Percentiles rank a stretch among this genome's conserved stretches.
Evolutionary conservation across 2,888 invertebrate species (phyloP).

Genomic region (Chalcis sispes): DNA sequence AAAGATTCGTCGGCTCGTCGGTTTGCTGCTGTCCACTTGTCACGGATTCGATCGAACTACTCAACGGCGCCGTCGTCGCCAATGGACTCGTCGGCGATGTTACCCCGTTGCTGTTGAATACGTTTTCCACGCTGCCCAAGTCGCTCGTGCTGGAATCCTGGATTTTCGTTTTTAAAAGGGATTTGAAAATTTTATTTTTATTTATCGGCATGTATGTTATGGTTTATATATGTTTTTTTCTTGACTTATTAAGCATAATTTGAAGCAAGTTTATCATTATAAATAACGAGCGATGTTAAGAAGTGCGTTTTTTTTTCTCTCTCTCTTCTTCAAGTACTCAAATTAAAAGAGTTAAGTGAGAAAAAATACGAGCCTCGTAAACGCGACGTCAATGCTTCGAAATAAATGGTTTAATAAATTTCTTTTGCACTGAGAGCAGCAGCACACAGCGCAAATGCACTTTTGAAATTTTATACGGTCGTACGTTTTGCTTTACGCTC

Average conservation of each 20-base stretch:
- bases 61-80: slow-evolving; percentile 62
- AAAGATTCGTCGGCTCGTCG: background rate
- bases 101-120: slow-evolving; percentile 70
- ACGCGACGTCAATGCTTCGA: slow-evolving; percentile 4
- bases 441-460: background rate
- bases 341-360: background rate
- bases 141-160: slow-evolving; percentile 72
- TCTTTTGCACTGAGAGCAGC: too few species aligned
- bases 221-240: too few species aligned
- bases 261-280: too few species aligned
- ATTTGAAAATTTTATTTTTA: too few species aligned
- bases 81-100: slow-evolving; percentile 67
- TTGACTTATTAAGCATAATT: too few species aligned
- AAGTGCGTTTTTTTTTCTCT: too few species aligned
- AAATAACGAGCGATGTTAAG: too few species aligned
- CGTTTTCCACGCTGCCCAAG: slow-evolving; percentile 69
- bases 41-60: slow-evolving; percentile 70
- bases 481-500: slow-evolving; percentile 9
- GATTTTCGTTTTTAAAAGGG: too few species aligned
- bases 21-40: slow-evolving; percentile 52
- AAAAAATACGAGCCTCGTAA: slow-evolving; percentile 2
- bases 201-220: too few species aligned
- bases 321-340: too few species aligned
- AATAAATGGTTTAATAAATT: slow-evolving; percentile 25
- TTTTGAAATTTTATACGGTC: slow-evolving; percentile 3